phyloP scores from a whole-genome alignment of 2,797 vertebrate species.

The Oophaga sylvatica region DNA sequence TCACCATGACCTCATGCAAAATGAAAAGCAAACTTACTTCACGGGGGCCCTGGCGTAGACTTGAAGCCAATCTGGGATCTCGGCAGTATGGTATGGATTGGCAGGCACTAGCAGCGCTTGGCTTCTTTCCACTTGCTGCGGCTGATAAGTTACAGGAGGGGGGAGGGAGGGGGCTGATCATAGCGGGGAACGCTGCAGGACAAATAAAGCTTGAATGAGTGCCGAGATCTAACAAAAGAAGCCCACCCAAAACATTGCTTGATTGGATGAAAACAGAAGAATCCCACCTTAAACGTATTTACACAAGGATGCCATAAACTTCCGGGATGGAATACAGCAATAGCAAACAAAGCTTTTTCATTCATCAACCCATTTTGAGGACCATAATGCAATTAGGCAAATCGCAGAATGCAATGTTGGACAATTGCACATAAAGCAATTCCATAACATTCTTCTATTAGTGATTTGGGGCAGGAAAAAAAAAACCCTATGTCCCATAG shows the following conservation, averaged over 20 bases:
- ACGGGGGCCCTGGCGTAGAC: slow-evolving; percentile 96
- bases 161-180: slow-evolving; percentile 90
- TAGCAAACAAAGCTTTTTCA: background rate
- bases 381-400: too few relatives aligned
- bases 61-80: slow-evolving; percentile 98
- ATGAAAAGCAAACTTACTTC: slow-evolving; percentile 81
- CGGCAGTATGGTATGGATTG: slow-evolving; percentile 95
- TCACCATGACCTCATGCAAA: background rate
- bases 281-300: background rate
- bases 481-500: too few relatives aligned
- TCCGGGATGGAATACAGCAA: background rate
- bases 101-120: slow-evolving; percentile 93
- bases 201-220: slow-evolving; percentile 12
- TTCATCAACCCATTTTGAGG: background rate
- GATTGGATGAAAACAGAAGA: background rate
- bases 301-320: background rate
- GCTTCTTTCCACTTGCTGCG: slow-evolving; percentile 85
- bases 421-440: background rate
- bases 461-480: too few relatives aligned
- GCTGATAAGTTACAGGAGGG: slow-evolving; percentile 90
- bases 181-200: slow-evolving; percentile 89
- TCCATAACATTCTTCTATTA: background rate
- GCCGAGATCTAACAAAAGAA: background rate
- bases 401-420: too few relatives aligned
- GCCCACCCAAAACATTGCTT: background rate